Conservation (phyloP, 2,888 invertebrate species). For the Lasioglossum pauxillum region DNA sequence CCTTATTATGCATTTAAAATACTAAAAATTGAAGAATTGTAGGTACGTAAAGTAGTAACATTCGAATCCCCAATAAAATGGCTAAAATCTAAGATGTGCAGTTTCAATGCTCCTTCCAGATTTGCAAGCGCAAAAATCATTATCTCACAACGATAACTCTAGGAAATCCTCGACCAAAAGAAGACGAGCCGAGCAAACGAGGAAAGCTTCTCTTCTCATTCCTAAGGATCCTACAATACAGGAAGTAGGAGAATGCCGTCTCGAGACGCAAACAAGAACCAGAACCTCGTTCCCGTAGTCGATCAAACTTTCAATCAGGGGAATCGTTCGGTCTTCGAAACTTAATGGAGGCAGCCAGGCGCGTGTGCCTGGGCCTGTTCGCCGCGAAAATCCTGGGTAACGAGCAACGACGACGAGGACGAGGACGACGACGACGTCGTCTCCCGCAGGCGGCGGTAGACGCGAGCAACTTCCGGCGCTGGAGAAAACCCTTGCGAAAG, state of each 20-base stretch:
- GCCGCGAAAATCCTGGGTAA: slow-evolving; percentile 14
- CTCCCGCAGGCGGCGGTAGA: slow-evolving; percentile 4
- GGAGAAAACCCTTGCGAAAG: slow-evolving; percentile 33
- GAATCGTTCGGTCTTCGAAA: background rate
- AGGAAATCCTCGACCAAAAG: background rate
- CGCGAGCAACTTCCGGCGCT: background rate
- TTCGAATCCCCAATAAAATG: too few relatives aligned
- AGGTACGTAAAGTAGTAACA: background rate
- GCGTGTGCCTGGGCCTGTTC: background rate
- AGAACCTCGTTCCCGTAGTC: background rate
- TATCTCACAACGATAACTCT: too few relatives aligned
- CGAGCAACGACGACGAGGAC: slow-evolving; percentile 22
- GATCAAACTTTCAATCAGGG: background rate
- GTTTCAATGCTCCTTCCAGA: background rate
- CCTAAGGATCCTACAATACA: background rate
- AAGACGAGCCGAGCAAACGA: background rate
- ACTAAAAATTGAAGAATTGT: too few relatives aligned
- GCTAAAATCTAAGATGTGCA: background rate
- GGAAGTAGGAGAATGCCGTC: background rate
- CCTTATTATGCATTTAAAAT: too few relatives aligned
- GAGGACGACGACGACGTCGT: slow-evolving; percentile 28
- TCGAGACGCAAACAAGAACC: background rate
- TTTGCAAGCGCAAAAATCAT: too few relatives aligned
- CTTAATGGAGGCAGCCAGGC: slow-evolving; percentile 1
- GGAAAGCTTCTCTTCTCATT: background rate